Conservation (phyloP, 2,113 vertebrate genomes). For the Neofelis nebulosa region DNA sequence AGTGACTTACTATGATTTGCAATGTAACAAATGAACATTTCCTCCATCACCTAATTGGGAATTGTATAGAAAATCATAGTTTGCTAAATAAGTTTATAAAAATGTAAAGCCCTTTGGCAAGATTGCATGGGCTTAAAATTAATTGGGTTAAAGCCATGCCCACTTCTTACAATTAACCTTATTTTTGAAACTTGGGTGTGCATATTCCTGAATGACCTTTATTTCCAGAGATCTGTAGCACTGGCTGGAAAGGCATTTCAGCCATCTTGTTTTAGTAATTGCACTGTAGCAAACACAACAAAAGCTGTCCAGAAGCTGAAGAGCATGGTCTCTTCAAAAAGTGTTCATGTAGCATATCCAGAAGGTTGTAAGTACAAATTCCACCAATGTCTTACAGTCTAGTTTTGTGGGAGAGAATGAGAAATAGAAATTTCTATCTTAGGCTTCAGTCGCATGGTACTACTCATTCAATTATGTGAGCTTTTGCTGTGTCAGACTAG, state of each 20-base stretch:
- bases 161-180: background rate
- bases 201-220: constrained; percentile 24
- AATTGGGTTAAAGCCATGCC: constrained; percentile 22
- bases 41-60: background rate
- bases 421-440: constrained; percentile 72
- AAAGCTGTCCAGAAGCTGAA: constrained; percentile 70
- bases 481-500: background rate
- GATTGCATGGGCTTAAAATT: constrained; percentile 18
- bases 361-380: constrained; percentile 77
- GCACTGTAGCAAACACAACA: constrained; percentile 63
- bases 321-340: constrained; percentile 59
- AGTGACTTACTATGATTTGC: background rate
- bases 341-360: constrained; percentile 69
- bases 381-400: constrained; percentile 76
- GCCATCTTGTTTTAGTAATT: constrained; percentile 75
- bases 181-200: constrained; percentile 3
- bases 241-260: constrained; percentile 66
- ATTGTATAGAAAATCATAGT: background rate
- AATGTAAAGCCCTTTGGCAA: background rate
- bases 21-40: background rate
- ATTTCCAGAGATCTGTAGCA: background rate
- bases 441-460: background rate
- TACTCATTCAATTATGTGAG: constrained; percentile 50
- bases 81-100: background rate
- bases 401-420: constrained; percentile 66